Evolutionary conservation across 2,113 vertebrate species (phyloP), one percentile per base, ranked within the genome.

Genomic region (Prolemur simus): DNA sequence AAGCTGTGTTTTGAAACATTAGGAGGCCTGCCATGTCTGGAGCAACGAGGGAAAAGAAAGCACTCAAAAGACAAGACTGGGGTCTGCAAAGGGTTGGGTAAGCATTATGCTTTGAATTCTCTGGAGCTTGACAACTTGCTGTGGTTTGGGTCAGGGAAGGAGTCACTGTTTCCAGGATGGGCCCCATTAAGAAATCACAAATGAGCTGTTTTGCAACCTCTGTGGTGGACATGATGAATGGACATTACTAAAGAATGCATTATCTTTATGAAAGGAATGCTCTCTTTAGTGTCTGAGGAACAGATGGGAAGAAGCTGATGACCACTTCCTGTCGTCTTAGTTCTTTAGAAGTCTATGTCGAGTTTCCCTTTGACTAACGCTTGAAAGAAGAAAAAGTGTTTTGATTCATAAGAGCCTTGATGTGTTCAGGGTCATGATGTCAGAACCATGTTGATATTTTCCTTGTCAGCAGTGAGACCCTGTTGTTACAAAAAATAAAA

Each of bases 1-100:
- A 99, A 99, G 97, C 97, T 99, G 93, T 99, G 98, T 96, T 99
- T 99, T 95, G 99, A 99, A 52, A 98, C 98, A 7, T 97, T 99
- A 37, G 98, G 98, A 8, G 98, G 98, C 0, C 98, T 99, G 45
- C 98, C 98, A 11, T 99, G 98, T 74, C 98, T 98, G 93, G 98
- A 99, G 95, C 98, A 98, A 56, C 96, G 89, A 47, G 95, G 98
- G 45, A 87, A 77, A 98, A 97, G 98, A 97, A 98, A 99, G 95
- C 74, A 94, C 64, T 96, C 97, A 39, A 95, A 95, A 94, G 98
- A 98, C 18, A 99, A 98, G 52, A 74, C 93, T 12, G 98, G 98
- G 12, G 84, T 98, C 87, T 97, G 39, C 1, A 95, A 98, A 84
- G 98, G 98, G 8, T 98, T 99, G 56, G 99, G 99, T 99, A 97